Conservation (phyloP, 1,140 invertebrate genomes). For the Dolichoris vasculosae region DNA sequence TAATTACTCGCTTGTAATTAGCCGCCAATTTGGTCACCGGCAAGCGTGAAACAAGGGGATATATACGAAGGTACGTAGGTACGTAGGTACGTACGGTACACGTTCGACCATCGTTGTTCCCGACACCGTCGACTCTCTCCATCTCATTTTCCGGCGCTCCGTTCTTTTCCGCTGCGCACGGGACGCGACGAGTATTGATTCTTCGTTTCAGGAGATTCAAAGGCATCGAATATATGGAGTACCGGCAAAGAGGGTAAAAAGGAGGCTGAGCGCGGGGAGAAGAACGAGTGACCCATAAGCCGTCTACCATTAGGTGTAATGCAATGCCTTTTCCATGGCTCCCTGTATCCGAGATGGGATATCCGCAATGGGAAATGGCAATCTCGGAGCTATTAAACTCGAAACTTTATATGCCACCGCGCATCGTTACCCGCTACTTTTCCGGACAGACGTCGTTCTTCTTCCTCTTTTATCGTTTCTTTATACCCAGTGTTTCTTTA, state of each 20-base stretch:
- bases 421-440: neutral
- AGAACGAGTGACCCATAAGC: constrained; percentile 51
- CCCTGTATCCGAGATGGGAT: no score
- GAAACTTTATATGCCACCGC: constrained; percentile 51
- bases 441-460: neutral
- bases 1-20: constrained; percentile 65
- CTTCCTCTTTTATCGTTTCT: neutral
- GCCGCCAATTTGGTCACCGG: constrained; percentile 58
- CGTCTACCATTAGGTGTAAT: constrained; percentile 57
- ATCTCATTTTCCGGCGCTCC: neutral
- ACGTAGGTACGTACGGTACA: no score
- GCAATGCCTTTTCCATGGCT: constrained; percentile 44
- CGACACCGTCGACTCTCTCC: constrained; percentile 8
- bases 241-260: constrained; percentile 26
- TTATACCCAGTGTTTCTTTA: neutral
- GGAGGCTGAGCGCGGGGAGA: neutral
- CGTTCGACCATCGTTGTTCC: constrained; percentile 28
- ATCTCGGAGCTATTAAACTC: constrained; percentile 58
- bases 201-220: constrained; percentile 47
- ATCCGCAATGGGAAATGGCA: constrained; percentile 54
- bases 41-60: constrained; percentile 63
- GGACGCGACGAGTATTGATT: constrained; percentile 57
- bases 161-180: neutral
- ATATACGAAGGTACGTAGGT: no score
- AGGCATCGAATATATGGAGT: neutral